phyloP scores from a whole-genome alignment of 2,113 vertebrate species.

The Albula goreensis region DNA sequence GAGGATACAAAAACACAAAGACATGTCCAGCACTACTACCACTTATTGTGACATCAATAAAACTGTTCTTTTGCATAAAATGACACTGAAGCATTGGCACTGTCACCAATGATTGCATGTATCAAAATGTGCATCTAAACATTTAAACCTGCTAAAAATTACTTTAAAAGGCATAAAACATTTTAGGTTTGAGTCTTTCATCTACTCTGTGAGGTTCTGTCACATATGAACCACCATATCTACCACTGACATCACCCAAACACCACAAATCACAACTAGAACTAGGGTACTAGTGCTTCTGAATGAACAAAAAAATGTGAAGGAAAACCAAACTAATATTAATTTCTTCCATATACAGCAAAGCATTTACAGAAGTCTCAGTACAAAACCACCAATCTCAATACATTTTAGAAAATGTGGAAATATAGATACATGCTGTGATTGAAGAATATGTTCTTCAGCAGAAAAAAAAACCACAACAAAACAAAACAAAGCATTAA shows the following conservation, averaged over 20 bases:
- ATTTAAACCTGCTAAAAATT: no score
- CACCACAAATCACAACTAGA: no score
- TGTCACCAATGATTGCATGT: not conserved
- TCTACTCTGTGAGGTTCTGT: no score
- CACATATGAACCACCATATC: no score
- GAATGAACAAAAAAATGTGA: no score
- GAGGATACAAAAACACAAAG: slow-evolving; percentile 47
- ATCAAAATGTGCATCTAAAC: no score
- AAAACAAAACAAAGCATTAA: not conserved
- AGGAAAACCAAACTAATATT: no score
- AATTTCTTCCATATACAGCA: no score
- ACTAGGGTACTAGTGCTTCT: no score
- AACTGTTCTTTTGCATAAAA: not conserved
- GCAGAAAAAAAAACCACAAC: not conserved
- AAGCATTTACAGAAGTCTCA: no score
- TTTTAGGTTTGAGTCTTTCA: no score
- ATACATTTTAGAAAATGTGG: not conserved
- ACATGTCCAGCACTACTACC: slow-evolving; percentile 44
- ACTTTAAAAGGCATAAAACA: not conserved
- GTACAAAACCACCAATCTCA: not conserved
- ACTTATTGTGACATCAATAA: slow-evolving; percentile 49
- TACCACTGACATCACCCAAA: no score
- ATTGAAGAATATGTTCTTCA: not conserved
- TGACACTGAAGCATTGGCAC: not conserved
- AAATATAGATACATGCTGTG: not conserved